Conservation (phyloP, 2,888 invertebrate species). For the Stenichneumon culpator region DNA sequence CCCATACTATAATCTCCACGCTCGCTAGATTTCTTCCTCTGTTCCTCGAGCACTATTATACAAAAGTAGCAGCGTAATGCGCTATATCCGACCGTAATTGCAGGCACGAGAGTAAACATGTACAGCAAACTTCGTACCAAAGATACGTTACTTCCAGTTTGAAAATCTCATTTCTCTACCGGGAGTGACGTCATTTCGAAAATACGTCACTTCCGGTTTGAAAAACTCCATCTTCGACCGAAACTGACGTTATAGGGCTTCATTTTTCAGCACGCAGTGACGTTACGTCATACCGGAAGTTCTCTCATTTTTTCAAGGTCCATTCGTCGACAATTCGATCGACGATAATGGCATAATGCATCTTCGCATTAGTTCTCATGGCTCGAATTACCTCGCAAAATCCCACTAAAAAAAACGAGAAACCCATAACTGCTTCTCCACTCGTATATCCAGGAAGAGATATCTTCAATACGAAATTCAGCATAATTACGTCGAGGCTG, state of each 20-base stretch:
- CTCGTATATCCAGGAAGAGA: slow-evolving; percentile 19
- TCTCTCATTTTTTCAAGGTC: too few species aligned
- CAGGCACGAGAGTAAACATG: background rate
- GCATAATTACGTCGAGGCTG: slow-evolving; percentile 12
- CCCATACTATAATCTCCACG: slow-evolving; percentile 1
- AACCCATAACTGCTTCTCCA: background rate
- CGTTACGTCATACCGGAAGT: too few species aligned
- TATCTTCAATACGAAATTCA: slow-evolving; percentile 6
- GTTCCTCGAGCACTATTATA: slow-evolving; percentile 2
- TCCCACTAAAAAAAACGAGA: background rate
- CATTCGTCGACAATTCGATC: too few species aligned
- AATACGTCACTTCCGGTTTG: too few species aligned
- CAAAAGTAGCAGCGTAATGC: slow-evolving; percentile 4
- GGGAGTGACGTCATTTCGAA: too few species aligned
- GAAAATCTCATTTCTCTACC: too few species aligned
- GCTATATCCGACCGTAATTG: background rate
- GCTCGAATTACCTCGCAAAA: background rate
- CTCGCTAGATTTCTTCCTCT: slow-evolving; percentile 14
- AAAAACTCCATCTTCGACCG: too few species aligned
- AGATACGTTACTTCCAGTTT: background rate
- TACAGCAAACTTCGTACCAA: background rate
- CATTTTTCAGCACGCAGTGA: too few species aligned
- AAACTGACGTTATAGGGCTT: too few species aligned
- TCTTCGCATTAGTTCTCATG: too few species aligned
- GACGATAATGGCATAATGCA: too few species aligned